Evolutionary conservation across 2,888 invertebrate genomes (phyloP), one percentile per base, ranked within the genome.

Genomic region (Ellobium chinense): DNA sequence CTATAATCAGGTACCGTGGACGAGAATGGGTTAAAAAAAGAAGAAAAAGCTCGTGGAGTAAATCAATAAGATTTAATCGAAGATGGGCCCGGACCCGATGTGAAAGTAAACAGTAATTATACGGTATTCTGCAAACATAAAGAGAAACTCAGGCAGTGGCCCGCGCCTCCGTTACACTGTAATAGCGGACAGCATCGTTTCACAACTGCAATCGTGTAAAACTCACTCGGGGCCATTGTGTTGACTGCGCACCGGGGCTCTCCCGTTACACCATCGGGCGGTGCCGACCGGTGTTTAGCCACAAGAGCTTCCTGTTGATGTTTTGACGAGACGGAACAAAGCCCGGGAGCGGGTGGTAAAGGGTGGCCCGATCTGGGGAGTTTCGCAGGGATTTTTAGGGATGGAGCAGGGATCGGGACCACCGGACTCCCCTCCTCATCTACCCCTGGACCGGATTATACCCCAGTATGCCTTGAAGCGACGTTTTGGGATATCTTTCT

Each of bases 401-500:
- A 81, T 78, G 74, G 78, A 73, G 5, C 46, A 60, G 37, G 74
- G 73, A 14, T 54, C 56, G 46, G 78, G 72, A 34, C 62, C 36
- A 73, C 36, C 54, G 68, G 36, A 78, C n/a, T 66, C 74, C 37
- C 58, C 70, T 31, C 78, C 66, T 34, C 34, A 46, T 39, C 70
- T 79, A 36, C 79, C 76, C n/a, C 70, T 82, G 72, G 82, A 82
- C 66, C 76, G 65, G 58, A 58, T 29, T 27, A 73, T 82, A 36
- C 82, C 82, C 24, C 73, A 39, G 12, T 73, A 65, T 80, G 82
- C 73, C 37, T 74, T 82, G 54, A 68, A 63, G 54, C 62, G 80
- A 39, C 82, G 82, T 37, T 77, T 68, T 76, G 80, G 80, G 72
- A 80, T 82, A 58, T 82, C 82, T 0, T 82, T 82, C 70, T 80